These are phyloP conservation scores for Tachypleus tridentatus DNA, from an alignment of 1,140 invertebrate genomes.

Conservation along the genomic window DNA sequence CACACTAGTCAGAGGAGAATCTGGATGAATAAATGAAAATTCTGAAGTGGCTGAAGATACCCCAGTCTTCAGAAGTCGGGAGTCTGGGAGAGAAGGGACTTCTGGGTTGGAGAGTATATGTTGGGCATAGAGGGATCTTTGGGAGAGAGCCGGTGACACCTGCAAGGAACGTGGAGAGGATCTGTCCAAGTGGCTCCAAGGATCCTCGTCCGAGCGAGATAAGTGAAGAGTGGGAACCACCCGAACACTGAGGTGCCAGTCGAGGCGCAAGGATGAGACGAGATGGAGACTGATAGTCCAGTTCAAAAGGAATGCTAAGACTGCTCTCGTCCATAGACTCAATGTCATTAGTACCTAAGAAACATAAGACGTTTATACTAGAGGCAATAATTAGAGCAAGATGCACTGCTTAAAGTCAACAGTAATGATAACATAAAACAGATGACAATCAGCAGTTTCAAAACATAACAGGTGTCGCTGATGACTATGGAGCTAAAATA, in stretches of 20 bases:
- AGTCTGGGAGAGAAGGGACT: constrained; percentile 11
- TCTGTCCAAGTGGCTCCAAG: constrained; percentile 15
- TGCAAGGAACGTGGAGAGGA: constrained; percentile 16
- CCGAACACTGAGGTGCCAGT: constrained; percentile 16
- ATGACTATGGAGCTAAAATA: too few species aligned
- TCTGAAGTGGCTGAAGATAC: constrained; percentile 22
- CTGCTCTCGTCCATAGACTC: too few species aligned
- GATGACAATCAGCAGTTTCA: too few species aligned
- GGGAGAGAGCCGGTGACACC: constrained; percentile 20
- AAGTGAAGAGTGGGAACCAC: constrained; percentile 19
- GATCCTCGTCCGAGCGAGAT: constrained; percentile 15
- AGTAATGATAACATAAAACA: too few species aligned
- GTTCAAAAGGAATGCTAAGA: too few species aligned
- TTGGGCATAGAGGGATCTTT: constrained; percentile 23
- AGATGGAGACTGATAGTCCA: constrained; percentile 14
- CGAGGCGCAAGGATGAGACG: constrained; percentile 16
- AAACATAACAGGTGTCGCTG: too few species aligned
- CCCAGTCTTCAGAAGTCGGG: constrained; percentile 9
- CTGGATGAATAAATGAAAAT: constrained; percentile 22
- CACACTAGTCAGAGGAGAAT: constrained; percentile 16
- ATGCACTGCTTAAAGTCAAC: too few species aligned
- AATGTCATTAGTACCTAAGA: too few species aligned
- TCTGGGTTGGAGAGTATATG: constrained; percentile 21
- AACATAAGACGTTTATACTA: too few species aligned
- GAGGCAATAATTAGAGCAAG: too few species aligned